A percentile compares a stretch with the other conserved stretches of the same genome.
These are phyloP conservation scores for Dinocampus coccinellae DNA, from an alignment of 2,888 invertebrate species.

Conservation along the genomic window DNA sequence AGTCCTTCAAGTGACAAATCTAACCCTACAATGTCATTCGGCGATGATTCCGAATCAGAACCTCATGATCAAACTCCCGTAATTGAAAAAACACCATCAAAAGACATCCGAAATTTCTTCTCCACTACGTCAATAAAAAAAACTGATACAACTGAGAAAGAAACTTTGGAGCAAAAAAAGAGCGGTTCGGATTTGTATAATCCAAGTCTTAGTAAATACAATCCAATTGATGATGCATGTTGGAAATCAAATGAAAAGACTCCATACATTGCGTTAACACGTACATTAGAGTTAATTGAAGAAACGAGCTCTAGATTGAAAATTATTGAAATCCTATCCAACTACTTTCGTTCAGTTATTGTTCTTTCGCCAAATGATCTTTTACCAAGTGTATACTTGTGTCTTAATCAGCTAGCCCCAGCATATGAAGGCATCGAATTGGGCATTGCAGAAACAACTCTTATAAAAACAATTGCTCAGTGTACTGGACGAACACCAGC, in stretches of 20 bases:
- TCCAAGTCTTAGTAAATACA: conserved; percentile 80
- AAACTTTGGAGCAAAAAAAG: conserved; percentile 36
- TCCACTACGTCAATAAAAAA: conserved; percentile 44
- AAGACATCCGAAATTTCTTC: conserved; percentile 55
- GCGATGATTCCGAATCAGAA: conserved; percentile 39
- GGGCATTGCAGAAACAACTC: conserved; percentile 94
- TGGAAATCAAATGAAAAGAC: conserved; percentile 85
- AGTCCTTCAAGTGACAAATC: conserved; percentile 31
- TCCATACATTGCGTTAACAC: conserved; percentile 92
- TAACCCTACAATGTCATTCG: conserved; percentile 33
- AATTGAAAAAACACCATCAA: conserved; percentile 42
- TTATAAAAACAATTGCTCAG: conserved; percentile 95
- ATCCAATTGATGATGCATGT: conserved; percentile 86
- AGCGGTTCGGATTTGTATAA: conserved; percentile 72
- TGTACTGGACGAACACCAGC: conserved; percentile 88
- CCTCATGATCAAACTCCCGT: conserved; percentile 31
- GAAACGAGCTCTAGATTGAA: conserved; percentile 86
- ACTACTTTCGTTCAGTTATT: conserved; percentile 93
- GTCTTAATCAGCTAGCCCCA: conserved; percentile 95
- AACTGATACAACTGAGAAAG: not conserved
- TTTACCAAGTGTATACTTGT: conserved; percentile 90
- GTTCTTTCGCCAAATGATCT: conserved; percentile 91
- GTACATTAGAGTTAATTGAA: conserved; percentile 92
- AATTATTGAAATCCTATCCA: conserved; percentile 91
- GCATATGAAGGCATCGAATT: conserved; percentile 93